These are phyloP conservation scores for Parazoanthus darwini DNA, from an alignment of 92 coral and sea anemone species.

Conservation along the genomic window DNA sequence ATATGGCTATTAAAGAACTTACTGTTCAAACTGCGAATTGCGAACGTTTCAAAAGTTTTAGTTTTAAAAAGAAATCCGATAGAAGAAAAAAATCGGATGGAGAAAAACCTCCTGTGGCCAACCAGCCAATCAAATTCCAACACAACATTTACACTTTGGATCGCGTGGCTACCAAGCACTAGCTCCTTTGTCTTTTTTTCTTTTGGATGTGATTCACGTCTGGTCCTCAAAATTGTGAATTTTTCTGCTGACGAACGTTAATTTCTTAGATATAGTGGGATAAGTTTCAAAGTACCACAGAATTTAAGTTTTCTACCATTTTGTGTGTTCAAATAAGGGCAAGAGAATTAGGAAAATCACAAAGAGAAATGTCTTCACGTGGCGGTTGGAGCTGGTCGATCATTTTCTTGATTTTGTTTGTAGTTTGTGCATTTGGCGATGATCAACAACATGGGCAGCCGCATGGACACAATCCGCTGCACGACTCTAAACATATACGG, in stretches of 20 bases:
- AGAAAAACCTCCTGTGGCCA: too few relatives aligned
- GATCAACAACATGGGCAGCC: conserved; percentile 48
- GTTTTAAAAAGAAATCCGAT: too few relatives aligned
- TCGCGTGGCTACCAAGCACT: conserved; percentile 42
- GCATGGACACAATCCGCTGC: conserved; percentile 68
- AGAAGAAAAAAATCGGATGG: too few relatives aligned
- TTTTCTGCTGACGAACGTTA: neutral
- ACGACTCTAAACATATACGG: conserved; percentile 85
- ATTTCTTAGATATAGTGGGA: neutral
- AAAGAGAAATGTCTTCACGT: conserved; percentile 23
- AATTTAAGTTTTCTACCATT: neutral
- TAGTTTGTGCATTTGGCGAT: conserved; percentile 45
- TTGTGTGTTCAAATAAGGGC: neutral
- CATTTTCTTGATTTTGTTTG: conserved; percentile 23
- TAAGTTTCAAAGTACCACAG: neutral
- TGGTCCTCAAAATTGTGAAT: neutral
- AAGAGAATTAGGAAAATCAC: neutral
- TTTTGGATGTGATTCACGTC: neutral
- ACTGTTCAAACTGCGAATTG: too few relatives aligned
- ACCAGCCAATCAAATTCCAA: conserved; percentile 27
- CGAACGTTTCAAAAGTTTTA: too few relatives aligned
- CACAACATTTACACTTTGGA: neutral
- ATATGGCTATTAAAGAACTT: too few relatives aligned
- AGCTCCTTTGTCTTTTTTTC: neutral
- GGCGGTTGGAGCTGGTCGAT: neutral